Evolutionary conservation across 2,113 vertebrate species (phyloP), one percentile per base, ranked within the genome.

Genomic region (Pelvicachromis taeniatus): DNA sequence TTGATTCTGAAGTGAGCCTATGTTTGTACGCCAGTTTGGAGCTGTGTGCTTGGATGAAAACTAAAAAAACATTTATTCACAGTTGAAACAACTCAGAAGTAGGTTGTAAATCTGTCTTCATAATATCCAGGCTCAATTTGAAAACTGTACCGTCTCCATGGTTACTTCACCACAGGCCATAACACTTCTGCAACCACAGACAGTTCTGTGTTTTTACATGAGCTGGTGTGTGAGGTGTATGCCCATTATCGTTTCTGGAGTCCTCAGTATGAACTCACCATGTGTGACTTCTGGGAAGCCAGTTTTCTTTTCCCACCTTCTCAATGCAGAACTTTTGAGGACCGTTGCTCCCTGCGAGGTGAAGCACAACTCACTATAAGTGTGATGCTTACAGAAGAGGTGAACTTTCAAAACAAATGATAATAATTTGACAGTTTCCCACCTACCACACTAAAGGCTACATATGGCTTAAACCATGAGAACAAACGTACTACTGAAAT

Each of bases 261-360:
- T 3, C 7, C 55, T 42, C 19, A 40, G 35, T 17, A 23, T 58
- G 19, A 70, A 92, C 97, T 97, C 91, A 99, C 99, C 99, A 99
- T 8, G 98, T 99, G 90, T 99, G 99, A 96, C 99, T 99, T 93
- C 99, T 97, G 6, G 98, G 98, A 90, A 99, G 95, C 98, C 98
- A 99, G 94, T 99, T 99, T 94, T 99, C 99, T 91, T 99, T 99
- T 31, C 99, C 99, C 86, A 99, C 99, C 92, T 99, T 99, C 90
- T 99, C 99, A 55, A 99, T 97, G 78, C 98, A 99, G 91, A 99
- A 99, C 90, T 99, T 99, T 78, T 99, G 99, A 42, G 98, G 97
- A 42, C 99, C 99, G 2, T 99, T 99, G 95, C 99, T 99, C 93
- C 98, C 99, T 99, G 29, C 9, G 50, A 85, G 58, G 38, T 21